Conservation (phyloP, 2,113 vertebrate species). For the Cololabis saira region DNA sequence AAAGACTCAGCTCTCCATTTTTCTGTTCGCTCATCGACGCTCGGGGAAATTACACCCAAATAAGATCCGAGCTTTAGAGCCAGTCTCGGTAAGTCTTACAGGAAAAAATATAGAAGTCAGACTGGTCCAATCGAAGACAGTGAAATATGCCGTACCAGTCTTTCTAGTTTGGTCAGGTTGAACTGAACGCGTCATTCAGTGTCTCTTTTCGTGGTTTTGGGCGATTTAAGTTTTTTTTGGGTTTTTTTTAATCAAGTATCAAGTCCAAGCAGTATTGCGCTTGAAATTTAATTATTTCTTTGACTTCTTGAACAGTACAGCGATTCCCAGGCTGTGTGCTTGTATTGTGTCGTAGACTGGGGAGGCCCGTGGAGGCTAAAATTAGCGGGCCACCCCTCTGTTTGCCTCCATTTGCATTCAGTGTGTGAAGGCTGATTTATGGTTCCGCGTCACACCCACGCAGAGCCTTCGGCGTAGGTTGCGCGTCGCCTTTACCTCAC, state of each 20-base stretch:
- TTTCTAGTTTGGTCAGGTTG: conserved; percentile 2
- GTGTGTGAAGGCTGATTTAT: no score
- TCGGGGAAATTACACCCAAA: not conserved
- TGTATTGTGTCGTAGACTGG: conserved; percentile 41
- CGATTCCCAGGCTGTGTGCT: not conserved
- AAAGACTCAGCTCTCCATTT: conserved; percentile 35
- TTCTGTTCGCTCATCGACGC: conserved; percentile 2
- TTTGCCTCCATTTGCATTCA: no score
- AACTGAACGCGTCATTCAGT: not conserved
- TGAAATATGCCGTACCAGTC: not conserved
- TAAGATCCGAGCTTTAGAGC: not conserved
- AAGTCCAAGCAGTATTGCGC: accelerated
- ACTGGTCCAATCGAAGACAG: no score
- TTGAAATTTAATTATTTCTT: accelerated
- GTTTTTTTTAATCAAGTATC: not conserved
- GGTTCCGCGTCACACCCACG: no score
- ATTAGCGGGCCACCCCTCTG: conserved; percentile 9
- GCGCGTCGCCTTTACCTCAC: no score
- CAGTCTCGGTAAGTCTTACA: conserved; percentile 6
- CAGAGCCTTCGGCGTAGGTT: no score
- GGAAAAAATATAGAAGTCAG: not conserved
- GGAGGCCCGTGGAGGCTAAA: conserved; percentile 34
- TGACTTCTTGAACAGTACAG: accelerated
- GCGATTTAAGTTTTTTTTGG: no score
- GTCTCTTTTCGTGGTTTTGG: not conserved